A percentile compares a stretch with the other conserved stretches of the same genome.
Conservation (phyloP, 2,113 vertebrate genomes). For the Hippocampus zosterae region DNA sequence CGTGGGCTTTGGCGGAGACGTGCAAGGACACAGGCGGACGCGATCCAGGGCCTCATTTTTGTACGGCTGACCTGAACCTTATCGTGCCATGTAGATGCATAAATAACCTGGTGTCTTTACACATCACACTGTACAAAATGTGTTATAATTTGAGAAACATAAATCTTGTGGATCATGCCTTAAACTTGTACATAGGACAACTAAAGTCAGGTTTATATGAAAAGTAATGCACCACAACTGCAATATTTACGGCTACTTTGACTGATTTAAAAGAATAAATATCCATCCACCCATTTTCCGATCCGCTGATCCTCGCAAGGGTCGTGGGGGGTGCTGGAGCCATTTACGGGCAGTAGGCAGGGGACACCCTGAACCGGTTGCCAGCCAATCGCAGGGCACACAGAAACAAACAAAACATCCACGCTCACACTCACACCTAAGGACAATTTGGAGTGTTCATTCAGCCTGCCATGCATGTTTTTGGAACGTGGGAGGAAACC, state of each 20-base stretch:
- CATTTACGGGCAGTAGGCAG: no score
- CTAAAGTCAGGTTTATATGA: background rate
- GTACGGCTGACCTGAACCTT: constrained; percentile 34
- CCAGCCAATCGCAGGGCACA: no score
- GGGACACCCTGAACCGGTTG: no score
- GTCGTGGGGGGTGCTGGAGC: no score
- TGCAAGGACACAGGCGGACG: constrained; percentile 51
- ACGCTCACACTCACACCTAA: no score
- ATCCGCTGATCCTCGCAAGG: no score
- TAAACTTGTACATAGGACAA: background rate
- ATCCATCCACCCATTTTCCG: no score
- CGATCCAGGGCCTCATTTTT: constrained; percentile 17
- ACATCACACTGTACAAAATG: constrained; percentile 5
- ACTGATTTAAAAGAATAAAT: no score
- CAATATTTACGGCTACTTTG: background rate
- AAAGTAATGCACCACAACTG: background rate
- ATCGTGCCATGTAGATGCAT: constrained; percentile 12
- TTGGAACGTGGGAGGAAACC: no score
- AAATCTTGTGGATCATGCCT: background rate
- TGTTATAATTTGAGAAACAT: background rate
- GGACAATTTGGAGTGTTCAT: no score
- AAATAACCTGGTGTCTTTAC: constrained; percentile 29
- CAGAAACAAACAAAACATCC: no score
- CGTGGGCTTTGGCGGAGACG: constrained; percentile 54
- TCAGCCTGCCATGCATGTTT: no score